Conservation (phyloP, 2,888 invertebrate species). For the Phoenoteleia sp. region DNA sequence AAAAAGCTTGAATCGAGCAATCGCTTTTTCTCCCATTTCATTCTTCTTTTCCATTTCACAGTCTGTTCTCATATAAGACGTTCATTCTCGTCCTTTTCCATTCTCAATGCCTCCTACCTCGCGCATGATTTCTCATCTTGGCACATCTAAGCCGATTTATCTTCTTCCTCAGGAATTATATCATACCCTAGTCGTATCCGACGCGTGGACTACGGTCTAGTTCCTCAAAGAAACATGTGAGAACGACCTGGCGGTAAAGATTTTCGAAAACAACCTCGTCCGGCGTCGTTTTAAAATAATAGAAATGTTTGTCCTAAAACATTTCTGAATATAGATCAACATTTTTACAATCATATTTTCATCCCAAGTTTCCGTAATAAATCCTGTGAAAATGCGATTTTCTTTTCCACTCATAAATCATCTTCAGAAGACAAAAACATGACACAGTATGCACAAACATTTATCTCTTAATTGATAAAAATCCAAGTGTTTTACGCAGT, state of each 20-base stretch:
- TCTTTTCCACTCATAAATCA: slow-evolving; percentile 29
- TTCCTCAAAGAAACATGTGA: slow-evolving; percentile 53
- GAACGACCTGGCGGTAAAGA: slow-evolving; percentile 50
- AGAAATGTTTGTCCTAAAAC: slow-evolving; percentile 54
- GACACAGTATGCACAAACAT: neutral
- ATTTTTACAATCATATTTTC: slow-evolving; percentile 47
- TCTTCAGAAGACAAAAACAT: neutral
- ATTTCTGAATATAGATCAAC: slow-evolving; percentile 40
- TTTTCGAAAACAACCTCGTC: slow-evolving; percentile 46
- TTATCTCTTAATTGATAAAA: slow-evolving; percentile 30
- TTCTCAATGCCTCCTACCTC: slow-evolving; percentile 55
- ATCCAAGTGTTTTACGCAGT: neutral
- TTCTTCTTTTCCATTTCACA: slow-evolving; percentile 63
- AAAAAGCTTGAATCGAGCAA: slow-evolving; percentile 29
- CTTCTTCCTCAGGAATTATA: slow-evolving; percentile 69
- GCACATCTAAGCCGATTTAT: slow-evolving; percentile 67
- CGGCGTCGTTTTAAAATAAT: slow-evolving; percentile 50
- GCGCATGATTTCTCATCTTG: slow-evolving; percentile 77
- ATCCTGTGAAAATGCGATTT: neutral
- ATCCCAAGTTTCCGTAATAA: slow-evolving; percentile 2
- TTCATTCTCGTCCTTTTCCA: slow-evolving; percentile 54
- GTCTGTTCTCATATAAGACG: slow-evolving; percentile 54
- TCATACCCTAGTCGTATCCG: slow-evolving; percentile 45
- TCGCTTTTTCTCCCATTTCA: slow-evolving; percentile 21
- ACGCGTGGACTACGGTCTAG: slow-evolving; percentile 33